Percentiles rank a stretch among this genome's conserved stretches.
Conservation (phyloP, 2,113 vertebrate species). For the Lonchura striata region DNA sequence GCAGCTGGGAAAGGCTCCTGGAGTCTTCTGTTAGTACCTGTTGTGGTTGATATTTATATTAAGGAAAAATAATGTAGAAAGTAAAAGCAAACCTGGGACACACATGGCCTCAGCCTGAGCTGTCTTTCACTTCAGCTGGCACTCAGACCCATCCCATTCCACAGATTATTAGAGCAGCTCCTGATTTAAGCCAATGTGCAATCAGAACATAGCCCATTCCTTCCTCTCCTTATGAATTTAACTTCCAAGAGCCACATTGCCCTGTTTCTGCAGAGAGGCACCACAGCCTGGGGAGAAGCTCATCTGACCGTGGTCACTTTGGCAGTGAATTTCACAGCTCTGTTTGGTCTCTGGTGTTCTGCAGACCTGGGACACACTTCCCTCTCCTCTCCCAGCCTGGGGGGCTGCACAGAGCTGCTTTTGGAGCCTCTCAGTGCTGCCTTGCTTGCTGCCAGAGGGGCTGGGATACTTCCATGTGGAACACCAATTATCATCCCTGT, state of each 20-base stretch:
- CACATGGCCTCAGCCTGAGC: not conserved
- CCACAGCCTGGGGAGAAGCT: not conserved
- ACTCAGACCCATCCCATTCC: not conserved
- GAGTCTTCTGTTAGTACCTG: not conserved
- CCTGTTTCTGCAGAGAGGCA: not conserved
- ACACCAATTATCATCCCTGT: conserved; percentile 46
- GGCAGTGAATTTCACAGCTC: not conserved
- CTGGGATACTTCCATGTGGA: not conserved
- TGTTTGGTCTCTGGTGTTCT: not conserved
- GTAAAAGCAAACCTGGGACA: not conserved
- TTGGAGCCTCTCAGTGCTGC: not conserved
- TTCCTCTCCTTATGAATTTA: not conserved
- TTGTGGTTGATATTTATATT: not conserved
- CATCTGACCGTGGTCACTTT: not conserved
- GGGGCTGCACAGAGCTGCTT: not conserved
- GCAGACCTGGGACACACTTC: not conserved
- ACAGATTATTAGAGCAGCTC: not conserved
- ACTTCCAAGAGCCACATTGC: not conserved
- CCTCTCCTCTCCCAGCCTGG: not conserved
- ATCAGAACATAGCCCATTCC: not conserved
- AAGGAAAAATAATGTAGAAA: not conserved
- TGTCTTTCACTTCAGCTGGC: not conserved
- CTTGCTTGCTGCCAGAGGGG: not conserved
- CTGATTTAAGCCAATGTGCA: not conserved
- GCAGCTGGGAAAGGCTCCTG: conserved; percentile 5